Evolutionary conservation across 2,113 vertebrate species (phyloP).

Genomic region (Lanius ludovicianus): DNA sequence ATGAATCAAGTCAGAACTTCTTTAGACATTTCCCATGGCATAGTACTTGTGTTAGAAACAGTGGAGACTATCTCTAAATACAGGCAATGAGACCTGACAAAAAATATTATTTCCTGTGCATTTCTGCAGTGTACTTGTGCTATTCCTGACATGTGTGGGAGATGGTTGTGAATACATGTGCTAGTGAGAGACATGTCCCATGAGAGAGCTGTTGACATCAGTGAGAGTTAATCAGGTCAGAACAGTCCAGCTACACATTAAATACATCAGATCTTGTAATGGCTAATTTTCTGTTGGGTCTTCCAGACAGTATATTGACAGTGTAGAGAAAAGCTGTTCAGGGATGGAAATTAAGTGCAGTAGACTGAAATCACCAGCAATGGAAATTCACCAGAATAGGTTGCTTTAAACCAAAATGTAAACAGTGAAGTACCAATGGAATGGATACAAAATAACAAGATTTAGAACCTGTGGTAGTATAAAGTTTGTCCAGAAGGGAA

Average conservation of each 20-base stretch:
- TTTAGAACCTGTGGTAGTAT: background rate
- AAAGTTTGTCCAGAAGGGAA: background rate
- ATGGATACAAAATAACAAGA: background rate
- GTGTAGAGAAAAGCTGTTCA: background rate
- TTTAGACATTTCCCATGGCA: background rate
- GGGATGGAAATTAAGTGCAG: background rate
- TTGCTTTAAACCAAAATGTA: background rate
- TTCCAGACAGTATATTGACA: background rate
- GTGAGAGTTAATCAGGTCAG: background rate
- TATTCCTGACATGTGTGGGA: background rate
- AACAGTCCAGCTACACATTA: background rate
- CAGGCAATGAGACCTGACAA: background rate
- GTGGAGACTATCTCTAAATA: background rate
- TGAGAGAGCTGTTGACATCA: background rate
- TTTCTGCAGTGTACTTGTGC: background rate
- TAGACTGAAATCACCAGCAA: background rate
- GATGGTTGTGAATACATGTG: background rate
- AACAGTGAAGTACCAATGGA: background rate
- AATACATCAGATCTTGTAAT: background rate
- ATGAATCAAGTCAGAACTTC: background rate
- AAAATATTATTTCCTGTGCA: background rate
- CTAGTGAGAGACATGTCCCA: accelerated
- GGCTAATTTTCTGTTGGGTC: background rate
- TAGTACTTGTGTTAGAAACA: background rate
- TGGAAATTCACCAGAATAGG: background rate